Conservation (phyloP, 2,113 vertebrate species). For the Epinephelus cyanopodus region DNA sequence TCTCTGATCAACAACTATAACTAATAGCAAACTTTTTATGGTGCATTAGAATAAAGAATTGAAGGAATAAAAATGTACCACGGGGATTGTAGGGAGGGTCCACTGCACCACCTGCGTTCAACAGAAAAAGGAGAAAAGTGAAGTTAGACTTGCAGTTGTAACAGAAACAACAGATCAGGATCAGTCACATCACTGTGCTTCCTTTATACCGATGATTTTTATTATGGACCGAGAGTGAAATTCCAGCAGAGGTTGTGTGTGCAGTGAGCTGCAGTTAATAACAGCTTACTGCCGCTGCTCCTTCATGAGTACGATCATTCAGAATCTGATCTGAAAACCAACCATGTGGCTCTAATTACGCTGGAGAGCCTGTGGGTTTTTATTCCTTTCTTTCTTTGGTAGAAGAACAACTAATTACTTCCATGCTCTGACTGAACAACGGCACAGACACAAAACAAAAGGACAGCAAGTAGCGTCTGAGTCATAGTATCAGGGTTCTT, state of each 20-base stretch:
- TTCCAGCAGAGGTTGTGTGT: neutral
- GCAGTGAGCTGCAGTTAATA: slow-evolving; percentile 4
- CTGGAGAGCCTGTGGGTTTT: neutral
- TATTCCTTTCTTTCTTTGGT: slow-evolving; percentile 19
- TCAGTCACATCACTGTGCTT: too few species aligned
- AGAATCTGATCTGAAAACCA: slow-evolving; percentile 8
- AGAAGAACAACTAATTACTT: slow-evolving; percentile 44
- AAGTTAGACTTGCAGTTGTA: neutral
- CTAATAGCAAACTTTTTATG: too few species aligned
- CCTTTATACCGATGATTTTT: neutral
- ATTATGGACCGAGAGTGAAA: neutral
- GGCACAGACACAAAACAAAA: neutral
- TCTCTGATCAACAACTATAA: too few species aligned
- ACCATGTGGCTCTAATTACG: slow-evolving; percentile 60
- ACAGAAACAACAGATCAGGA: too few species aligned
- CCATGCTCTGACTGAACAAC: slow-evolving; percentile 10
- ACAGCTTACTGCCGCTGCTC: slow-evolving; percentile 3
- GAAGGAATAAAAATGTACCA: slow-evolving; percentile 18
- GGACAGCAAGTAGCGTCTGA: neutral
- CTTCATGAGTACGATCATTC: neutral
- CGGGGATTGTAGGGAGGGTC: slow-evolving; percentile 4
- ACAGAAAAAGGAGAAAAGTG: slow-evolving; percentile 6
- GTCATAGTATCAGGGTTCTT: neutral
- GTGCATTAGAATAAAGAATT: too few species aligned
- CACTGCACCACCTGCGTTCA: slow-evolving; percentile 19